phyloP scores from a whole-genome alignment of 2,797 vertebrate species.

The Sparidentex hasta region DNA sequence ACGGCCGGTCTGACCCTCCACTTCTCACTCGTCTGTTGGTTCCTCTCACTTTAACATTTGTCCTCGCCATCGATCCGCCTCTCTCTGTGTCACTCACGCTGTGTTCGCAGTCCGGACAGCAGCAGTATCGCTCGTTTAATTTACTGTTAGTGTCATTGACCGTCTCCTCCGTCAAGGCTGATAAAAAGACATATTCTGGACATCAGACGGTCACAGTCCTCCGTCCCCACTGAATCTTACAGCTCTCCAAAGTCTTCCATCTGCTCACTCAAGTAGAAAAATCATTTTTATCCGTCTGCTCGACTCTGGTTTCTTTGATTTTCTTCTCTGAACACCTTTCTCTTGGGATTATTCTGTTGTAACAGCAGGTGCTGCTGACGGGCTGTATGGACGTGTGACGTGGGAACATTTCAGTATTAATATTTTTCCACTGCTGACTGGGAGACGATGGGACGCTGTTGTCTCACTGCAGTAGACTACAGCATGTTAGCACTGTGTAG shows the following conservation, averaged over 20 bases:
- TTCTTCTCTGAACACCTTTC: conserved; percentile 2
- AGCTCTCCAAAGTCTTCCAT: conserved; percentile 16
- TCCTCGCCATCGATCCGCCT: conserved; percentile 11
- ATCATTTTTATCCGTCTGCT: conserved; percentile 11
- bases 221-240: conserved; percentile 10
- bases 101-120: background rate
- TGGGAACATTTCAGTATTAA: no score
- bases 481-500: no score
- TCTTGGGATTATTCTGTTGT: conserved; percentile 4
- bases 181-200: background rate
- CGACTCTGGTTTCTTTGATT: conserved; percentile 17
- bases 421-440: no score
- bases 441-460: no score
- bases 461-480: no score
- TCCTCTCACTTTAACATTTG: conserved; percentile 49
- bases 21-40: conserved; percentile 30
- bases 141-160: background rate
- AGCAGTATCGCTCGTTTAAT: background rate
- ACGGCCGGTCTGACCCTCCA: conserved; percentile 52
- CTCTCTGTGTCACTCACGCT: background rate
- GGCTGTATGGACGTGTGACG: no score
- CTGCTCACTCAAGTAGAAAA: conserved; percentile 21
- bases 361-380: no score
- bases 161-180: background rate
- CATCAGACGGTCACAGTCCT: conserved; percentile 9